phyloP scores from a whole-genome alignment of 1,140 invertebrate genomes.

The Lepidurus arcticus region DNA sequence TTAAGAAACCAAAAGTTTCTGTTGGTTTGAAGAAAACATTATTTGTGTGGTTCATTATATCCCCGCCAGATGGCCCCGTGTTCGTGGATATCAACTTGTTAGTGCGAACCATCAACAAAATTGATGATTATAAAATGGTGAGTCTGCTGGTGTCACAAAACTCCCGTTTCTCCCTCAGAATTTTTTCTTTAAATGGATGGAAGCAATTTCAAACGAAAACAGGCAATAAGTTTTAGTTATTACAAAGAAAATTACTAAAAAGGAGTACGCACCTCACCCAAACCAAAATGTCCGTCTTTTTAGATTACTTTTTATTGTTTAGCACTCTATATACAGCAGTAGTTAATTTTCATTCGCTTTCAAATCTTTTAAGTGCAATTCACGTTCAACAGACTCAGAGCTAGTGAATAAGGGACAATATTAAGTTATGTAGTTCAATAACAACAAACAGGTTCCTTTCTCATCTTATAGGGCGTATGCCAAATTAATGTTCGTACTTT shows the following conservation, averaged over 20 bases:
- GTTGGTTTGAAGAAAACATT: neutral
- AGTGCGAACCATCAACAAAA: conserved; percentile 94
- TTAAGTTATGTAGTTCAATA: too few relatives aligned
- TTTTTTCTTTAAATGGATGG: neutral
- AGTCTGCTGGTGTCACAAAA: conserved; percentile 50
- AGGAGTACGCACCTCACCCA: too few relatives aligned
- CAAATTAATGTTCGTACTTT: too few relatives aligned
- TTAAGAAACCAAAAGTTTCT: neutral
- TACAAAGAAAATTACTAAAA: neutral
- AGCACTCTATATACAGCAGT: too few relatives aligned
- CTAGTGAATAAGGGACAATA: too few relatives aligned
- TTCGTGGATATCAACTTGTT: conserved; percentile 84
- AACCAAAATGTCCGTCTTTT: too few relatives aligned
- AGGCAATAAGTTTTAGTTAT: neutral
- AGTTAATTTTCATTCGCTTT: too few relatives aligned
- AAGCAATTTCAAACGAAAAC: neutral
- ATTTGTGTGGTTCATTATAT: conserved; percentile 27
- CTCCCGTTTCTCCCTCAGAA: conserved; percentile 37
- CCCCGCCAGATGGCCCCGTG: conserved; percentile 61
- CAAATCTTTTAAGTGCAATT: too few relatives aligned
- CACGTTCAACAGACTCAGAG: too few relatives aligned
- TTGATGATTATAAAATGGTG: conserved; percentile 98
- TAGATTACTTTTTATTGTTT: too few relatives aligned
- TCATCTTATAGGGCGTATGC: too few relatives aligned
- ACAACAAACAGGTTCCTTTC: too few relatives aligned